Percentiles rank a stretch among this genome's conserved stretches.
Evolutionary conservation across 2,888 invertebrate species (phyloP).

Genomic region (Ischnus inquisitorius): DNA sequence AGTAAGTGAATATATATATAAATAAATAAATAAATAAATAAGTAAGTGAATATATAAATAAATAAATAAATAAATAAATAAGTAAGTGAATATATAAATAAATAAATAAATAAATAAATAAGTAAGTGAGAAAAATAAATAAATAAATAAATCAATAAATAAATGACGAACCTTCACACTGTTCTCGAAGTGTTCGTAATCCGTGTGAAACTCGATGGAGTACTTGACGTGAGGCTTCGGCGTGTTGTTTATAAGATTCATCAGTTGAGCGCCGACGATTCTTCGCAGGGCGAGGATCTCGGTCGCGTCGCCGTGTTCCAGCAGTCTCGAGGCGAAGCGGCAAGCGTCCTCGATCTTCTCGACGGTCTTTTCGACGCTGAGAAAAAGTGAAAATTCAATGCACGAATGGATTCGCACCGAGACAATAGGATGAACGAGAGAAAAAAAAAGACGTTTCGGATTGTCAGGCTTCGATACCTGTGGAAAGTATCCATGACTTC

Average conservation of each 20-base stretch:
- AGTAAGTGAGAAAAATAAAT: no score
- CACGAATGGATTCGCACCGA: not conserved
- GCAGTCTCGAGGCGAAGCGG: conserved; percentile 92
- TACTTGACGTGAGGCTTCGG: conserved; percentile 93
- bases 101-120: no score
- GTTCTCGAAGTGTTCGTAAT: conserved; percentile 92
- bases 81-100: no score
- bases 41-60: no score
- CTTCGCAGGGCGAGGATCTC: conserved; percentile 95
- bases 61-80: no score
- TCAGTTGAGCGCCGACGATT: conserved; percentile 91
- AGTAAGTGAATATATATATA: no score
- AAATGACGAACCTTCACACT: conserved; percentile 86
- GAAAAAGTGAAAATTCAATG: conserved; percentile 47
- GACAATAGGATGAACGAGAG: no score
- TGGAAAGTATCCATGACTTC: conserved; percentile 96
- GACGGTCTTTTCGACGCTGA: conserved; percentile 92
- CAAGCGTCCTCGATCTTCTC: conserved; percentile 95
- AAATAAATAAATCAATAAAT: no score
- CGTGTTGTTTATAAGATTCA: conserved; percentile 92
- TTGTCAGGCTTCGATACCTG: conserved; percentile 81
- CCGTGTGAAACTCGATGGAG: conserved; percentile 93
- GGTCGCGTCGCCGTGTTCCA: conserved; percentile 94
- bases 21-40: no score
- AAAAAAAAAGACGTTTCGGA: not conserved